Conservation (phyloP, 2,888 invertebrate genomes). For the Alcis repandata region DNA sequence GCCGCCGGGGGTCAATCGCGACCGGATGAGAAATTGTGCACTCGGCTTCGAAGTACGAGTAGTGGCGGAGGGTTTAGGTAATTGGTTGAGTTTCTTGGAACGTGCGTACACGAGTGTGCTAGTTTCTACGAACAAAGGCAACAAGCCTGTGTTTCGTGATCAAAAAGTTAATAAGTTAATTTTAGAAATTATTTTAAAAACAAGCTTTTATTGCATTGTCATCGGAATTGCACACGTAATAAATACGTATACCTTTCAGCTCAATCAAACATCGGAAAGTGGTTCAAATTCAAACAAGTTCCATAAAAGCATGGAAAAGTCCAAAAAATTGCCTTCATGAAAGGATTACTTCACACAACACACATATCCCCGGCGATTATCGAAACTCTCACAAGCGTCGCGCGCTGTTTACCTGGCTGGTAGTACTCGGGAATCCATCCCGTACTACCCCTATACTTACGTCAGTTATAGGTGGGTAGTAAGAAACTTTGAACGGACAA, state of each 20-base stretch:
- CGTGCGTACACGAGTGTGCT: background rate
- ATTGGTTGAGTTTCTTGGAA: constrained; percentile 10
- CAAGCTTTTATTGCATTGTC: too few relatives aligned
- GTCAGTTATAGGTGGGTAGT: constrained; percentile 9
- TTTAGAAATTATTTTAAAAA: too few relatives aligned
- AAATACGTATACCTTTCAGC: too few relatives aligned
- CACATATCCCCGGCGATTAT: constrained; percentile 28
- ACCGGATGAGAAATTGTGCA: constrained; percentile 44
- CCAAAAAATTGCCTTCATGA: too few relatives aligned
- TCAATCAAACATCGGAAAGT: too few relatives aligned
- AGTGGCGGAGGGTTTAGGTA: constrained; percentile 41
- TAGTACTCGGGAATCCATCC: constrained; percentile 36
- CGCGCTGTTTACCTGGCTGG: constrained; percentile 57
- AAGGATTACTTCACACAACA: background rate
- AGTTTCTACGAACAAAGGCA: background rate
- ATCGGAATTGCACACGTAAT: too few relatives aligned
- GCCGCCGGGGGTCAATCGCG: constrained; percentile 40
- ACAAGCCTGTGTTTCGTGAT: background rate
- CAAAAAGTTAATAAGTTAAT: too few relatives aligned
- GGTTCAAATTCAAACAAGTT: too few relatives aligned
- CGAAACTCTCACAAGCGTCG: constrained; percentile 48
- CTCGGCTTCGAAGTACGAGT: constrained; percentile 38
- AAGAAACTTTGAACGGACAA: constrained; percentile 57
- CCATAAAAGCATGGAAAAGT: too few relatives aligned
- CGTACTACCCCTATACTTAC: constrained; percentile 27